These are phyloP conservation scores for Aselliscus stoliczkanus DNA, from an alignment of 2,797 vertebrate genomes.

Conservation along the genomic window DNA sequence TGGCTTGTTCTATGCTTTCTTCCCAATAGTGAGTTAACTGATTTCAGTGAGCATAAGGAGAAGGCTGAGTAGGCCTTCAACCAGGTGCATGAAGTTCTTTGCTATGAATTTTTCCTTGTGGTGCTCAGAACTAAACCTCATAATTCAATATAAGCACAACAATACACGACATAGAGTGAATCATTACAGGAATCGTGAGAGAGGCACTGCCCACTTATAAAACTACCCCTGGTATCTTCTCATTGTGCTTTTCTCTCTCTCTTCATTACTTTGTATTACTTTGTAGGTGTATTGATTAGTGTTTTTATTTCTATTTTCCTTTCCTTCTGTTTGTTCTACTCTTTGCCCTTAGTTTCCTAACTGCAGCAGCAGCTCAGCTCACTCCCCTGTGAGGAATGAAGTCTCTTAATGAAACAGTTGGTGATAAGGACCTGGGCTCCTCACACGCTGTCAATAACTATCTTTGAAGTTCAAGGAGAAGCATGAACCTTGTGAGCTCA, in stretches of 20 bases:
- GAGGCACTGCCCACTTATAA: neutral
- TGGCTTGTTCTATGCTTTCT: neutral
- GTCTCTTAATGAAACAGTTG: neutral
- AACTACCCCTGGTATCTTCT: neutral
- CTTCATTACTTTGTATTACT: too few species aligned
- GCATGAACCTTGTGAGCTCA: neutral
- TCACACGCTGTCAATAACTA: neutral
- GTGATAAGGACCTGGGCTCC: neutral
- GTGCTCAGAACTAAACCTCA: slow-evolving; percentile 42
- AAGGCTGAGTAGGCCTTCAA: neutral
- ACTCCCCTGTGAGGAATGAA: neutral
- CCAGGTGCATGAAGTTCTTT: neutral
- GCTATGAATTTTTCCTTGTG: neutral
- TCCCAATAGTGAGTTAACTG: slow-evolving; percentile 12
- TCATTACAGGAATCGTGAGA: neutral
- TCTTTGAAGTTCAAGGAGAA: slow-evolving; percentile 19
- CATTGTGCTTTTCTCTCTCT: neutral
- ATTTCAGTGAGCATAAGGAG: slow-evolving; percentile 35
- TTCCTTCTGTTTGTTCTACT: neutral
- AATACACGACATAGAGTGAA: neutral
- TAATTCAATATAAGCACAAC: neutral
- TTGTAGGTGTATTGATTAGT: neutral
- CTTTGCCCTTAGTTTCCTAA: slow-evolving; percentile 31
- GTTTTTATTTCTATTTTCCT: slow-evolving; percentile 21
- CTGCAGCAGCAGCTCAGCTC: neutral